Evolutionary conservation across 37 sponge, comb jelly and placozoan species (phyloP).

Genomic region (Diacarnus erythraeanus): DNA sequence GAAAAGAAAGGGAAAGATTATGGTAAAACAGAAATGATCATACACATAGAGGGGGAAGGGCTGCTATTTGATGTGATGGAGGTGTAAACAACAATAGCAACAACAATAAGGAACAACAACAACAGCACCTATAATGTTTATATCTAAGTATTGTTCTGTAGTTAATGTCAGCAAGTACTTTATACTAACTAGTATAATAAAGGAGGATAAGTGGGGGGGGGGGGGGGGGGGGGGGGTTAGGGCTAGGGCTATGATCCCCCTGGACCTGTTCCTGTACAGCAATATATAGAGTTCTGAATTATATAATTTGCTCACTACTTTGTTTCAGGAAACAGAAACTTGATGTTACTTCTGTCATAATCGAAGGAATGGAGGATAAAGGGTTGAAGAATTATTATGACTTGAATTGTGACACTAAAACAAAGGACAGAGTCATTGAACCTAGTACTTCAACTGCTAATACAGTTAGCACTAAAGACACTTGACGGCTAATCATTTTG

Average conservation of each 20-base stretch:
- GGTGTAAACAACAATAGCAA: not conserved
- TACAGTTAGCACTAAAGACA: too few relatives aligned
- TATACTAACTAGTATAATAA: too few relatives aligned
- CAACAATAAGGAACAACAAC: not conserved
- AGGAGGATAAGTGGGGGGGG: too few relatives aligned
- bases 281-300: not conserved
- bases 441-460: too few relatives aligned
- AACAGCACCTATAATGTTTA: not conserved
- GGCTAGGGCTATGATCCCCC: too few relatives aligned
- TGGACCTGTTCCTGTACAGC: not conserved
- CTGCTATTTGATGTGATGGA: not conserved
- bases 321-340: not conserved
- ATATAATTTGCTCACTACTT: not conserved
- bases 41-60: not conserved
- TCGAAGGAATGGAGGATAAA: not conserved
- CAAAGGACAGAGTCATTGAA: too few relatives aligned
- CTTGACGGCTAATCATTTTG: too few relatives aligned
- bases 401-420: not conserved
- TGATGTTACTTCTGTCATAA: not conserved
- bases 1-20: not conserved
- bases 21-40: constrained; percentile 1
- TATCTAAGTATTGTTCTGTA: not conserved
- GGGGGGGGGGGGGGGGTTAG: too few relatives aligned
- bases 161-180: not conserved
- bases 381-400: not conserved